These are phyloP conservation scores for Himalopsyche tibetana DNA, from an alignment of 2,888 invertebrate genomes.

Conservation along the genomic window DNA sequence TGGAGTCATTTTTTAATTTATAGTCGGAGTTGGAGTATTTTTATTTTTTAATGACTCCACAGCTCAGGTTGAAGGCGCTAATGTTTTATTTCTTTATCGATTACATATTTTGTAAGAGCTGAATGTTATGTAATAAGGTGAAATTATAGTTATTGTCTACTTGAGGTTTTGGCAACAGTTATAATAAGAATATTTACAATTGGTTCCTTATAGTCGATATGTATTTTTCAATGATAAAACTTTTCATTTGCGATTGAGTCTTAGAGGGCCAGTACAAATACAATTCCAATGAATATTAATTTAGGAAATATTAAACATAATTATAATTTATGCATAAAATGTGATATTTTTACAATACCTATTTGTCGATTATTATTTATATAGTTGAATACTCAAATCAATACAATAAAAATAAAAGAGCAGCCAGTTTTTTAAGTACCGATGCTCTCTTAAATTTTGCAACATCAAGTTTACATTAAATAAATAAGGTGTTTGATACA, in stretches of 20 bases:
- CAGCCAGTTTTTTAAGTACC: neutral
- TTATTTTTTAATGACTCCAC: too few species aligned
- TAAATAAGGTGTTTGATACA: neutral
- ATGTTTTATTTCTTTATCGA: too few species aligned
- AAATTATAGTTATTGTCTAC: too few species aligned
- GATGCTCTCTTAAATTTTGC: neutral
- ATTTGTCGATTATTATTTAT: neutral
- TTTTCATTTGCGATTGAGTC: neutral
- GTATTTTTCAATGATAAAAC: too few species aligned
- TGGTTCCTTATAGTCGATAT: too few species aligned
- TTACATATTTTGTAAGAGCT: too few species aligned
- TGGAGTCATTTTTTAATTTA: too few species aligned
- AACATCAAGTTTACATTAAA: neutral
- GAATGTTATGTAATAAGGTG: too few species aligned
- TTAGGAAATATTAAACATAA: neutral
- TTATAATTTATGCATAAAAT: neutral
- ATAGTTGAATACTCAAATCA: neutral
- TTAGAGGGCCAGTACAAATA: constrained; percentile 1
- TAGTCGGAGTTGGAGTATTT: too few species aligned
- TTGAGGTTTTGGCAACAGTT: too few species aligned
- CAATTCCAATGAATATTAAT: neutral
- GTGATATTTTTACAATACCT: constrained; percentile 14
- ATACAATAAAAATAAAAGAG: neutral
- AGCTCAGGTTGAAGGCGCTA: too few species aligned
- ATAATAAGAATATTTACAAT: too few species aligned